Conservation (phyloP, 2,113 vertebrate species). For the Turnix velox region DNA sequence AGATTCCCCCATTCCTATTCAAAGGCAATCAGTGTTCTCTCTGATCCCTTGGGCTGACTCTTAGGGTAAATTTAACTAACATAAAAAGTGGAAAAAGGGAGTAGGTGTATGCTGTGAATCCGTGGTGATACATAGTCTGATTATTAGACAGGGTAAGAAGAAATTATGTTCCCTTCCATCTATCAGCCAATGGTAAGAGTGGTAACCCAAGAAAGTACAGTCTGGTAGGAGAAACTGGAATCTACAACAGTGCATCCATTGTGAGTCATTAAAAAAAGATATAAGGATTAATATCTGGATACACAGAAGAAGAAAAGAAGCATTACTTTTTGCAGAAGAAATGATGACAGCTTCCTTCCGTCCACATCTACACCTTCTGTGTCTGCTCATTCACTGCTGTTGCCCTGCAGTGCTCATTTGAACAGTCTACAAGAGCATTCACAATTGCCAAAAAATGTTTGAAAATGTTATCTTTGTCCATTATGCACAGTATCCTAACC, state of each 20-base stretch:
- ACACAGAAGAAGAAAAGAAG: not conserved
- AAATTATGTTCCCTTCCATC: not conserved
- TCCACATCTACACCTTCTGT: not conserved
- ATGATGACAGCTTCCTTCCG: not conserved
- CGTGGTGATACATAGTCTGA: not conserved
- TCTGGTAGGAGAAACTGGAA: not conserved
- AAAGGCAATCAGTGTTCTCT: not conserved
- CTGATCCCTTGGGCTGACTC: not conserved
- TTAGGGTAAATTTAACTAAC: not conserved
- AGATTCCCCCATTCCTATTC: not conserved
- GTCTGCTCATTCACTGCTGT: not conserved
- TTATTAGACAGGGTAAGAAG: not conserved
- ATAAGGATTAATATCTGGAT: not conserved
- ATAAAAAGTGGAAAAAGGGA: not conserved
- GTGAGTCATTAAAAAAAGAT: not conserved
- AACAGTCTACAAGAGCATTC: not conserved
- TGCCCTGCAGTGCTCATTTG: not conserved
- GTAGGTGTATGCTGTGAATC: constrained; percentile 22
- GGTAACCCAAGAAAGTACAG: not conserved
- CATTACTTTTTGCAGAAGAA: not conserved
- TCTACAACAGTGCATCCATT: not conserved
- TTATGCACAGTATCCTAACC: not conserved
- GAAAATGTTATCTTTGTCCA: not conserved
- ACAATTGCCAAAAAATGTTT: not conserved
- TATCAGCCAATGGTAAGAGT: not conserved